These are phyloP conservation scores for Meriones psammophilus DNA, from an alignment of 2,797 vertebrate genomes.

Conservation along the genomic window DNA sequence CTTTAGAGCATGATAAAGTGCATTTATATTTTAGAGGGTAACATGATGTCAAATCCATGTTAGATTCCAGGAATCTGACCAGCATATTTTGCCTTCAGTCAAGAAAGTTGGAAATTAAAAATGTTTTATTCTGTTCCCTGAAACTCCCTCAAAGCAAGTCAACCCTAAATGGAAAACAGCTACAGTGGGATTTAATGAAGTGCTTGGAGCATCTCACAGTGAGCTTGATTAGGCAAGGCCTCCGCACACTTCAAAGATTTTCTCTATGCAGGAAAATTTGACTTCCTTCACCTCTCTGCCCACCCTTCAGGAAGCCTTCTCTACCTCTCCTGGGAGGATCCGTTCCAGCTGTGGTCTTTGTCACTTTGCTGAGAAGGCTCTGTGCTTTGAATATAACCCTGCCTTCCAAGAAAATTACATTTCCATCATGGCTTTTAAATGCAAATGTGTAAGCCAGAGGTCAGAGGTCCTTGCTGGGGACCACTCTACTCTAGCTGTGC, in stretches of 20 bases:
- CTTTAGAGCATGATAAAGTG: neutral
- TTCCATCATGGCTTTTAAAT: constrained; percentile 74
- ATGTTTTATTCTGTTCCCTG: neutral
- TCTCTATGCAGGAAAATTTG: neutral
- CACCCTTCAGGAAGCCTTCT: neutral
- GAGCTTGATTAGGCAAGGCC: constrained; percentile 33
- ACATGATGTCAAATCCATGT: neutral
- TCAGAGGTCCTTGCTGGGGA: neutral
- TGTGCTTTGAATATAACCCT: constrained; percentile 55
- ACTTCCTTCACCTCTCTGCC: neutral
- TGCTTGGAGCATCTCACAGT: neutral
- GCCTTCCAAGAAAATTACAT: constrained; percentile 46
- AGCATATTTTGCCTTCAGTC: neutral
- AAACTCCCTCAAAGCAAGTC: constrained; percentile 59
- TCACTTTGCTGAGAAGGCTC: constrained; percentile 19
- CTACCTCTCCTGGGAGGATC: neutral
- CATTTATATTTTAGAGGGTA: neutral
- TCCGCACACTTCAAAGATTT: constrained; percentile 19
- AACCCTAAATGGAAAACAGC: constrained; percentile 23
- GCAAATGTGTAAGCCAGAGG: constrained; percentile 21
- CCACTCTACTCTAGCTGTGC: neutral
- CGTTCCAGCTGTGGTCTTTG: neutral
- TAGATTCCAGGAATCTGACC: constrained; percentile 31
- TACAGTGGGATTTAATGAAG: neutral
- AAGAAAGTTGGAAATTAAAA: constrained; percentile 65